Conservation (phyloP, 2,113 vertebrate species). For the Nibea albiflora region DNA sequence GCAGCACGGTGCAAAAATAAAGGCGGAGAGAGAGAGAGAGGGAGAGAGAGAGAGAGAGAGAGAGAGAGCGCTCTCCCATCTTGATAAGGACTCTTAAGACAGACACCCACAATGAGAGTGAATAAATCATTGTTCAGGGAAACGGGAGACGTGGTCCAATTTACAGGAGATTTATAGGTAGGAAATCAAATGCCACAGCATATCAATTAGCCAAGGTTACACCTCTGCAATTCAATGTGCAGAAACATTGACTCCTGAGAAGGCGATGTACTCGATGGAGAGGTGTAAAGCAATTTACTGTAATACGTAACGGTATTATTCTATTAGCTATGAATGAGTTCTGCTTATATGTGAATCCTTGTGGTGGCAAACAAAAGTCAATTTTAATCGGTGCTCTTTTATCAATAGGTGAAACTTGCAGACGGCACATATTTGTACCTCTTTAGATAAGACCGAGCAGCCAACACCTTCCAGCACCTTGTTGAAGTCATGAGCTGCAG, state of each 20-base stretch:
- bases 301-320: slow-evolving; percentile 28
- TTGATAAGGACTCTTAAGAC: slow-evolving; percentile 62
- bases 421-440: not conserved
- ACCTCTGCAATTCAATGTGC: slow-evolving; percentile 41
- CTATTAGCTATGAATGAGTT: slow-evolving; percentile 36
- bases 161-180: slow-evolving; percentile 63
- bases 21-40: slow-evolving; percentile 9
- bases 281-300: slow-evolving; percentile 49
- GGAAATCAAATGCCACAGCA: slow-evolving; percentile 68
- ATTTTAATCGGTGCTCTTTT: slow-evolving; percentile 39
- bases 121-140: slow-evolving; percentile 64
- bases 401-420: slow-evolving; percentile 14
- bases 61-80: slow-evolving; percentile 23
- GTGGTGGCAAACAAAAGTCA: slow-evolving; percentile 25
- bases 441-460: slow-evolving; percentile 20
- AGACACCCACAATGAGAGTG: slow-evolving; percentile 46
- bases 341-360: slow-evolving; percentile 19
- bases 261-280: slow-evolving; percentile 25
- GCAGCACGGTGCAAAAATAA: slow-evolving; percentile 16
- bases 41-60: slow-evolving; percentile 9
- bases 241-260: slow-evolving; percentile 52
- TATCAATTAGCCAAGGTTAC: slow-evolving; percentile 71
- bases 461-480: slow-evolving; percentile 46
- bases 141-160: slow-evolving; percentile 57
- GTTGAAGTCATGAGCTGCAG: slow-evolving; percentile 43